Evolutionary conservation across 2,888 invertebrate genomes (phyloP).

Genomic region (Sepiola atlantica): DNA sequence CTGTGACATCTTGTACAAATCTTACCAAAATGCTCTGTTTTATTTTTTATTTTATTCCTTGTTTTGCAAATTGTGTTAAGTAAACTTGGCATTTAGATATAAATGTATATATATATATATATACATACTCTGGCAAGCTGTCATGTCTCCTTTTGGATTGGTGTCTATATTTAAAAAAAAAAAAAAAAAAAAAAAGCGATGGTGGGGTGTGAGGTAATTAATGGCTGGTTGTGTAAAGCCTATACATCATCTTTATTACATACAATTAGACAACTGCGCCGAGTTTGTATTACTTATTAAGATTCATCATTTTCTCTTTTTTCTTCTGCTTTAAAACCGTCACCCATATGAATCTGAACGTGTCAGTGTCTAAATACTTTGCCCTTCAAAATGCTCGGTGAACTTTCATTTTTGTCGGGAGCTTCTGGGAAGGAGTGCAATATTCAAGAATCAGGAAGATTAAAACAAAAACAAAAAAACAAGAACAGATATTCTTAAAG

Average conservation of each 20-base stretch:
- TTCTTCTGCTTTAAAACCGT: neutral
- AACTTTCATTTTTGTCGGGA: neutral
- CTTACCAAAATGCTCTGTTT: neutral
- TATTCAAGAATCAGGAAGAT: neutral
- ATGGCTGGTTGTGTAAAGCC: neutral
- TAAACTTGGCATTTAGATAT: neutral
- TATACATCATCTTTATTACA: neutral
- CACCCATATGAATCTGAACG: neutral
- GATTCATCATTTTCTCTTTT: neutral
- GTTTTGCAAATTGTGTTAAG: neutral
- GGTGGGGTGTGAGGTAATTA: neutral
- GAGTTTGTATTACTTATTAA: neutral
- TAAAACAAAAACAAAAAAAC: neutral
- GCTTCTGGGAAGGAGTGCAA: neutral
- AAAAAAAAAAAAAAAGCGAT: no score
- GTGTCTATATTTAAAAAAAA: slow-evolving; percentile 18
- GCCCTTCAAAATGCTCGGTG: neutral
- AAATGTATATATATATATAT: no score
- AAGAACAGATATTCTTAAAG: neutral
- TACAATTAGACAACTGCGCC: neutral
- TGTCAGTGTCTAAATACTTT: neutral
- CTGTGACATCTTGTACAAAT: neutral
- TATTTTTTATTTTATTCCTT: neutral
- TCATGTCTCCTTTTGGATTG: neutral
- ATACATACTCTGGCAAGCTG: neutral